Evolutionary conservation across 1,140 invertebrate species (phyloP), one percentile per base, ranked within the genome.

Genomic region (Ruditapes philippinarum): DNA sequence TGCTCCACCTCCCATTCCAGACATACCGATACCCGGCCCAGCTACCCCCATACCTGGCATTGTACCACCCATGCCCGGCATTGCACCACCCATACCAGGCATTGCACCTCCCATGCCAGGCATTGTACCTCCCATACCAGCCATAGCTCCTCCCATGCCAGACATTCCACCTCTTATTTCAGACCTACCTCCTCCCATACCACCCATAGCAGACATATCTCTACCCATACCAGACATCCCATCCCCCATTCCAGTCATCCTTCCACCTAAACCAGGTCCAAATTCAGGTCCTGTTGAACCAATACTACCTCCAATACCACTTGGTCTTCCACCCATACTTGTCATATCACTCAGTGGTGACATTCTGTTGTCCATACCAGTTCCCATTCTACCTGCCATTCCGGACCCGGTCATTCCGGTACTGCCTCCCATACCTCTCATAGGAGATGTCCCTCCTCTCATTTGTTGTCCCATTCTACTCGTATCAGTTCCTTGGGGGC

Each of bases 161-260:
- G n/a, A n/a, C n/a, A 45, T 45, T 45, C 42, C 42, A 5, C 42
- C 42, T 45, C 5, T 45, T 14, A 45, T 45, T 45, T 45, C 42
- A 45, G 40, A 25, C 7, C 36, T n/a, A 5, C 70, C 19, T 17
- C 9, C 12, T 40, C 62, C 62, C 62, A 65, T 25, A 62, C 25
- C 14, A 4, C 7, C 19, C 25, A n/a, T n/a, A n/a, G n/a, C n/a
- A n/a, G n/a, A n/a, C n/a, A n/a, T n/a, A n/a, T n/a, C n/a, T n/a
- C n/a, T n/a, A n/a, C 57, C 57, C 22, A 62, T 62, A 25, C 57
- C 57, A 14, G 73, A 12, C 73, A 76, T 76, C 33, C 73, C 22
- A 22, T 11, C 45, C n/a, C 73, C 40, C 33, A 45, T 76, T 5
- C 45, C 73, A 9, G 33, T 3, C 0, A 28, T 33, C 17, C 5